Evolutionary conservation across 2,113 vertebrate species (phyloP).

Genomic region (Gymnarchus niloticus): DNA sequence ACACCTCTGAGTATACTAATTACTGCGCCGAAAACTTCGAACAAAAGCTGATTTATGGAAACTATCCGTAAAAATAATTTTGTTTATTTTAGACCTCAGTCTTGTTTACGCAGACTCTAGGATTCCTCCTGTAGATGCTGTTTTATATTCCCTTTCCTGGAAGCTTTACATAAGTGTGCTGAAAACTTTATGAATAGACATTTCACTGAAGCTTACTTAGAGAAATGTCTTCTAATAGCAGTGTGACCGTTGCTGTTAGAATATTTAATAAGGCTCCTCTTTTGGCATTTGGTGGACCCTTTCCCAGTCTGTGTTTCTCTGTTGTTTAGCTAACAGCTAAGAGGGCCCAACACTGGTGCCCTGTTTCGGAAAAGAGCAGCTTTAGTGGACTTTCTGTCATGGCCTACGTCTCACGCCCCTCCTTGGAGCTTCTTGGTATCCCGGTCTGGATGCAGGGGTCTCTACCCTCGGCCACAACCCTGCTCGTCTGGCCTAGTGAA

Average conservation of each 20-base stretch:
- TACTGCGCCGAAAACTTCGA: neutral
- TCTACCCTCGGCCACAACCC: neutral
- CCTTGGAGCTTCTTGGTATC: neutral
- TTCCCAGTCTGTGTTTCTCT: neutral
- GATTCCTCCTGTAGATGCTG: neutral
- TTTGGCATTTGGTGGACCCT: neutral
- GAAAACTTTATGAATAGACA: too few relatives aligned
- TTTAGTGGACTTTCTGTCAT: neutral
- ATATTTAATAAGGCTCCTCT: neutral
- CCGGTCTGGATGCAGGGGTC: neutral
- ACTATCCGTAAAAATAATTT: neutral
- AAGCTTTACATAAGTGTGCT: neutral
- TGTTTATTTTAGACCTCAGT: neutral
- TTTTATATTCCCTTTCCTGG: neutral
- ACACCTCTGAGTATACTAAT: neutral
- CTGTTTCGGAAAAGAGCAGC: neutral
- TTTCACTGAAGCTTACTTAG: neutral
- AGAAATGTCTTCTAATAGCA: neutral
- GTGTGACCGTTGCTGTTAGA: neutral
- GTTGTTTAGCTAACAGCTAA: neutral
- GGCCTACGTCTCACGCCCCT: neutral
- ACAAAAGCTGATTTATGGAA: neutral
- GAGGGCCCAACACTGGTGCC: neutral
- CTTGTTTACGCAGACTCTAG: neutral
- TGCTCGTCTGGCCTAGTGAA: too few relatives aligned